phyloP scores from a whole-genome alignment of 37 sponge, comb jelly and placozoan species.

The Axinella damicornis region DNA sequence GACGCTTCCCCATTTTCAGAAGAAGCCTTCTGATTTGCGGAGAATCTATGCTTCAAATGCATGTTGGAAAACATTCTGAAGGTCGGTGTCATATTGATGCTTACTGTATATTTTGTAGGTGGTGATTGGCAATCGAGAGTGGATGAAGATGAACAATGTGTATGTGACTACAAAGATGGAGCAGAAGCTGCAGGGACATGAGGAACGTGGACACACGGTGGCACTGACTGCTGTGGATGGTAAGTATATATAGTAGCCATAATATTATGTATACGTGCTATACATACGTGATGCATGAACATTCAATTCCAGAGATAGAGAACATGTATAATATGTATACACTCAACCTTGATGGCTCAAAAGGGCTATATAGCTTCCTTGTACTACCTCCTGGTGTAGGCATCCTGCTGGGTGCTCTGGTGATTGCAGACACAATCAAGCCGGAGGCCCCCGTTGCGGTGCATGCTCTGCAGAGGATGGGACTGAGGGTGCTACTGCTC shows the following conservation, averaged over 20 bases:
- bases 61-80: too few relatives aligned
- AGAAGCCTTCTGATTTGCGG: too few relatives aligned
- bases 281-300: too few relatives aligned
- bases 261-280: too few relatives aligned
- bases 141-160: conserved; percentile 80
- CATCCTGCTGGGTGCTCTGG: conserved; percentile 63
- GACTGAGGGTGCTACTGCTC: conserved; percentile 76
- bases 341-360: too few relatives aligned
- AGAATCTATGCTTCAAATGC: too few relatives aligned
- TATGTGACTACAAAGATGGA: conserved; percentile 38
- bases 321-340: too few relatives aligned
- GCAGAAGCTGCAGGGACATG: conserved; percentile 48
- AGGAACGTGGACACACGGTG: conserved; percentile 84
- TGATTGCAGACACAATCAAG: conserved; percentile 85
- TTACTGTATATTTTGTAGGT: conserved; percentile 43
- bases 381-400: conserved; percentile 53
- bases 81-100: too few relatives aligned
- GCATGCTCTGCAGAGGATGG: conserved; percentile 54
- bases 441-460: conserved; percentile 76
- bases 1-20: too few relatives aligned
- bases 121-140: conserved; percentile 86
- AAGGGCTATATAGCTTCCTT: too few relatives aligned
- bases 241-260: conserved; percentile 3
- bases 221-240: conserved; percentile 90
- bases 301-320: too few relatives aligned